Conservation (phyloP, 2,113 vertebrate genomes). For the Probosciger aterrimus region DNA sequence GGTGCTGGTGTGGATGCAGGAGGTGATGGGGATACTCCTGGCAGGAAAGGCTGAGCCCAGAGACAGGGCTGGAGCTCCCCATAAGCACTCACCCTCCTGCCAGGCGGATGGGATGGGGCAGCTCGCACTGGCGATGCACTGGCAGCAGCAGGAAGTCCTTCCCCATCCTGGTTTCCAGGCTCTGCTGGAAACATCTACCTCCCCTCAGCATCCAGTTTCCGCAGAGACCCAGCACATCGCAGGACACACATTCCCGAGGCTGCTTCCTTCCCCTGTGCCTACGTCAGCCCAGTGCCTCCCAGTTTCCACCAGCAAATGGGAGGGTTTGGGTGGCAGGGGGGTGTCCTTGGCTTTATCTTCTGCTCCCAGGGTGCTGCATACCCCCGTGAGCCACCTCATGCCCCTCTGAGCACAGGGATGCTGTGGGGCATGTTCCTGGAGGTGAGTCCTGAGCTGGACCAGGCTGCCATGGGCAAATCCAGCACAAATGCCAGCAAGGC, state of each 20-base stretch:
- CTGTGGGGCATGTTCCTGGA: neutral
- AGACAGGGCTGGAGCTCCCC: neutral
- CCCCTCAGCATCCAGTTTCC: neutral
- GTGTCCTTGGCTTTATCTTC: neutral
- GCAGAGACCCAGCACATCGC: fast-evolving
- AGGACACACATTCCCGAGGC: fast-evolving
- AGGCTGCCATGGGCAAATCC: neutral
- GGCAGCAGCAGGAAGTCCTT: neutral
- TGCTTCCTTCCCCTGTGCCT: neutral
- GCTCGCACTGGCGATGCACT: fast-evolving
- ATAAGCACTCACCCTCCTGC: neutral
- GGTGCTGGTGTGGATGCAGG: fast-evolving
- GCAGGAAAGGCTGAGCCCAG: neutral
- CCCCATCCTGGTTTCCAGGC: neutral
- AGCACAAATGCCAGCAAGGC: fast-evolving
- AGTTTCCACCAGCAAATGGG: neutral
- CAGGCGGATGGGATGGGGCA: neutral
- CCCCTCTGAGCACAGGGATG: fast-evolving
- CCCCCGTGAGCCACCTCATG: fast-evolving
- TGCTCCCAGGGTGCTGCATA: fast-evolving
- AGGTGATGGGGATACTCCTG: fast-evolving
- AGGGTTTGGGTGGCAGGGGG: neutral
- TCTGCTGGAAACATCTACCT: neutral
- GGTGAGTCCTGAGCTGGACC: neutral
- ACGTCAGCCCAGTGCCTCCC: neutral